Base-by-base conservation (phyloP, 2,888 invertebrate species). In the Dusona sp. region DNA sequence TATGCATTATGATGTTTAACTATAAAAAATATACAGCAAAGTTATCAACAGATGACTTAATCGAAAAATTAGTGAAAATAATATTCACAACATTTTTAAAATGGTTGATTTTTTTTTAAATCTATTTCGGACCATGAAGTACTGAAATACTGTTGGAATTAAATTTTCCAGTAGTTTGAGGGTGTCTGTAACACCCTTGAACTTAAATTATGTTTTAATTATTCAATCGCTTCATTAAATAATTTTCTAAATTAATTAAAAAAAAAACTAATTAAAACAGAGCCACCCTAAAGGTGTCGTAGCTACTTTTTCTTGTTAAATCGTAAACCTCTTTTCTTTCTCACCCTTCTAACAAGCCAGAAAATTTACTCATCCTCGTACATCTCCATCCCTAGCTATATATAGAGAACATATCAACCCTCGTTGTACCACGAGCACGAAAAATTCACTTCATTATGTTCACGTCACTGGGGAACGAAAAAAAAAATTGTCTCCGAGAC, bases 221-320 rank as follows among this genome's bases (percentile, higher is more conserved):
- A 61, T 61, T 29, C 13, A 3, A 61, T 6, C 57, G 0, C 29
- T 57, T 0, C 9, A 16, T 61, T 22, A 25, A 25, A n/a, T 3
- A 61, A 61, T 61, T 25, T 29, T 9, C 1, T 29, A 29, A 61
- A 61, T 61, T 61, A 22, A 45, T 68, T 38, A 61, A 64, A 38
- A 72, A 57, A 65, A 78, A 68, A 65, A 61, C 83, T 87, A 85
- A 88, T 88, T 88, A 83, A 79, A 75, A 65, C 67, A 68, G 64
- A 36, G 54, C 48, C 16, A 22, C 36, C 70, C 73, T 45, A 51
- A 16, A 75, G 70, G 22, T 75, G 77, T 68, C 61, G 65, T 38
- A 72, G 75, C 70, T 38, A 67, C 16, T 72, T 77, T 57, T 87
- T 77, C 68, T 85, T 65, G 54, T 82, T 83, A 70, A 80, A 79